A percentile compares a stretch with the other conserved stretches of the same genome.
Conservation (phyloP, 1,140 invertebrate species). For the Doryteuthis pealeii region DNA sequence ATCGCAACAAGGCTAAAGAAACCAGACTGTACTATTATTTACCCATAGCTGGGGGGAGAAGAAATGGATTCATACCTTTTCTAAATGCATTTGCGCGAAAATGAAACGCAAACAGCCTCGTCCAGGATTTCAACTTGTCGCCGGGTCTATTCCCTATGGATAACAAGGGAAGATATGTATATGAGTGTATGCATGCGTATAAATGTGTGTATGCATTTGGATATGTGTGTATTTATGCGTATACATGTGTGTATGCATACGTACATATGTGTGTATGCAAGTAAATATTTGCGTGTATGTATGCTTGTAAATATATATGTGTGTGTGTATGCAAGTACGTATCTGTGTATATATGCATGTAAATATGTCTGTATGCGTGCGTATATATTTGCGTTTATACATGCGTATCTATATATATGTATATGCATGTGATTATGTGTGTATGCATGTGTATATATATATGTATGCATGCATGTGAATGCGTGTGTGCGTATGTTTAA, state of each 20-base stretch:
- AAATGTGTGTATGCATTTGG: background rate
- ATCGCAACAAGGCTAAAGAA: too few relatives aligned
- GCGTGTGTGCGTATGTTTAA: background rate
- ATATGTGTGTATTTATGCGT: background rate
- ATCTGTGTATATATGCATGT: background rate
- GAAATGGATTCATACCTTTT: too few relatives aligned
- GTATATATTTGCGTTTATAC: background rate
- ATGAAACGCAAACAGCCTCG: too few relatives aligned
- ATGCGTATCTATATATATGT: background rate
- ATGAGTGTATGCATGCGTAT: background rate
- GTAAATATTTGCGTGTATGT: background rate
- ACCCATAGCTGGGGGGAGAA: too few relatives aligned
- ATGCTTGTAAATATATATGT: background rate
- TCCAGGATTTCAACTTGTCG: too few relatives aligned
- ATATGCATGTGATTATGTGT: background rate
- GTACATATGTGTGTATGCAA: background rate
- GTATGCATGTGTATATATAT: background rate
- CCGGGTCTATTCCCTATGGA: too few relatives aligned
- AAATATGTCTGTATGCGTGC: background rate
- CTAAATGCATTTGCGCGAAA: too few relatives aligned
- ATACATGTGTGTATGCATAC: background rate
- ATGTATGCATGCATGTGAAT: background rate
- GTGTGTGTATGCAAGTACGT: background rate
- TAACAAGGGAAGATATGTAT: too few relatives aligned
- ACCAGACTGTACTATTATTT: too few relatives aligned